Evolutionary conservation across 2,113 vertebrate species (phyloP).

Genomic region (Tauraco erythrolophus): DNA sequence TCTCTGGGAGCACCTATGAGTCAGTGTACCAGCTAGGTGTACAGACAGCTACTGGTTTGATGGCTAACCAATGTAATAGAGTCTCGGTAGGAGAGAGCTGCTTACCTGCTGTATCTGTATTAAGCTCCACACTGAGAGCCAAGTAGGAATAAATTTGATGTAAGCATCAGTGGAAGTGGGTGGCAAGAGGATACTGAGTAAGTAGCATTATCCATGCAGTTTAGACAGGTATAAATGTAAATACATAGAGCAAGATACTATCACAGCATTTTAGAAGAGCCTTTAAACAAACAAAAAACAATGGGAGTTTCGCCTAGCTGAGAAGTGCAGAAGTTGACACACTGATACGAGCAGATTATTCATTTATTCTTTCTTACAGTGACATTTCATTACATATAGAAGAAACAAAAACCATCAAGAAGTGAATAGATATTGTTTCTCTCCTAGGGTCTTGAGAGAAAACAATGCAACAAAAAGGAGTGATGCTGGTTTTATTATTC

Average conservation of each 20-base stretch:
- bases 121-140: not conserved
- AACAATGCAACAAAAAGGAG: conserved; percentile 34
- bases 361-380: conserved; percentile 24
- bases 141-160: not conserved
- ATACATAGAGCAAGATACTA: not conserved
- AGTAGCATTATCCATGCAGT: not conserved
- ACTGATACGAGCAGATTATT: not conserved
- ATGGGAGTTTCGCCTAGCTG: not conserved
- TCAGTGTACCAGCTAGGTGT: not conserved
- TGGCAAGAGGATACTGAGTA: not conserved
- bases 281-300: conserved; percentile 1
- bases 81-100: not conserved
- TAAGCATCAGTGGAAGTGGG: not conserved
- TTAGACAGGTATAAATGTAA: not conserved
- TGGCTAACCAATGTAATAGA: not conserved
- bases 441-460: conserved; percentile 21
- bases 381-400: conserved; percentile 11
- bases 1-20: not conserved
- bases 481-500: conserved; percentile 22
- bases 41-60: not conserved
- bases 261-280: not conserved
- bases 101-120: rapidly evolving
- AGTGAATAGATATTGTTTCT: conserved; percentile 44
- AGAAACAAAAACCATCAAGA: not conserved
- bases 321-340: conserved; percentile 5